A percentile compares a stretch with the other conserved stretches of the same genome.
These are phyloP conservation scores for Odocoileus hemionus DNA, from an alignment of 2,113 vertebrate genomes.

Conservation along the genomic window DNA sequence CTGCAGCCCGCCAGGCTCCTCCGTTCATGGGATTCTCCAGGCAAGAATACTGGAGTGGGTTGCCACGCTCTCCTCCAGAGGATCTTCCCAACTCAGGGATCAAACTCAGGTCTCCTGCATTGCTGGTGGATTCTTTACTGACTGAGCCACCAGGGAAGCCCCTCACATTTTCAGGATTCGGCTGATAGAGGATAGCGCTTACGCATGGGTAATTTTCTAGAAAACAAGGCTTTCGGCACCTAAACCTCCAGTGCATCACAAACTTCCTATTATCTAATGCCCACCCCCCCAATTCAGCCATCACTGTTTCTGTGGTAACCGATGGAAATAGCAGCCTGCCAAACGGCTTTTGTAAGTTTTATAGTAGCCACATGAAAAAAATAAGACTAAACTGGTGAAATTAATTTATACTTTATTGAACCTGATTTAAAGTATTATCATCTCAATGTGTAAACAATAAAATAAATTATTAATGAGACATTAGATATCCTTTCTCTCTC, in stretches of 20 bases:
- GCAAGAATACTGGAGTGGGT: neutral
- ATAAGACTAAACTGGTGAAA: neutral
- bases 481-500: neutral
- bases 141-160: neutral
- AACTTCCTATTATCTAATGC: constrained; percentile 68
- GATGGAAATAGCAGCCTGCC: constrained; percentile 63
- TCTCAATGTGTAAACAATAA: neutral
- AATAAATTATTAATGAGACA: neutral
- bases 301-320: constrained; percentile 66
- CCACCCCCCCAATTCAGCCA: constrained; percentile 39
- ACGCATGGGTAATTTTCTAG: constrained; percentile 29
- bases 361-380: neutral
- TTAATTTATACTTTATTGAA: neutral
- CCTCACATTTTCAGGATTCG: neutral
- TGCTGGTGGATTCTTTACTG: neutral
- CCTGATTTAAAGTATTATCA: neutral
- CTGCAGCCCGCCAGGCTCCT: neutral
- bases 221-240: constrained; percentile 60
- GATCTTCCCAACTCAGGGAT: neutral
- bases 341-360: constrained; percentile 40
- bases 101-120: neutral
- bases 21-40: neutral
- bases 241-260: constrained; percentile 49
- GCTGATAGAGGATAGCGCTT: constrained; percentile 5
- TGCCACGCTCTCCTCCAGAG: neutral